These are phyloP conservation scores for Champsocephalus gunnari DNA, from an alignment of 2,797 vertebrate species.

Conservation along the genomic window DNA sequence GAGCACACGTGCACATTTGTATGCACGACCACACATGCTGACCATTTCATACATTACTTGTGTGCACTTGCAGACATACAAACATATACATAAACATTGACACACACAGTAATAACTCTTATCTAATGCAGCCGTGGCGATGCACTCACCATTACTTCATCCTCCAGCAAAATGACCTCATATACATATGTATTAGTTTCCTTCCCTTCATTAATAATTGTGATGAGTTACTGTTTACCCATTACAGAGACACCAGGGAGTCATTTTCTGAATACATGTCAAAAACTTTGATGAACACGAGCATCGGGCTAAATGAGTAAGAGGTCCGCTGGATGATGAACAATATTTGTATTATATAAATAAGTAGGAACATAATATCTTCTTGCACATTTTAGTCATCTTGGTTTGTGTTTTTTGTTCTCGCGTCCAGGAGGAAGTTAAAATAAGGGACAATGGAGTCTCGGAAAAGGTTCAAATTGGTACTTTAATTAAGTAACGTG, in stretches of 20 bases:
- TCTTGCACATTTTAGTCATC: neutral
- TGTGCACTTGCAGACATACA: slow-evolving; percentile 24
- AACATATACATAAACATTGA: slow-evolving; percentile 28
- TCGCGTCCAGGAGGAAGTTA: too few relatives aligned
- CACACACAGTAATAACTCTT: slow-evolving; percentile 45
- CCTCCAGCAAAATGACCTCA: slow-evolving; percentile 22
- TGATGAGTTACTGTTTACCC: slow-evolving; percentile 14
- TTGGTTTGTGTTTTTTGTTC: too few relatives aligned
- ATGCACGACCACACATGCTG: slow-evolving; percentile 36
- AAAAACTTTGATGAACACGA: neutral
- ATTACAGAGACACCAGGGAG: neutral
- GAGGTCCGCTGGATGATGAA: neutral
- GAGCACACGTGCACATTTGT: slow-evolving; percentile 36
- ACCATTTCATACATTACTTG: slow-evolving; percentile 39
- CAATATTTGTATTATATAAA: too few relatives aligned
- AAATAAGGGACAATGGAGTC: too few relatives aligned
- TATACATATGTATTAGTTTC: slow-evolving; percentile 25
- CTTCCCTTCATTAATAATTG: neutral
- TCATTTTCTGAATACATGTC: slow-evolving; percentile 9
- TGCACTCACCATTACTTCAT: slow-evolving; percentile 21
- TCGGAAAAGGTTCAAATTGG: too few relatives aligned
- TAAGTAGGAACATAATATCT: too few relatives aligned
- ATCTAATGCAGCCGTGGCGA: slow-evolving; percentile 24
- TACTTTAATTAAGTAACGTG: too few relatives aligned
- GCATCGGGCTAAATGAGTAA: slow-evolving; percentile 1